Base-by-base conservation (phyloP, 1,140 invertebrate genomes). In the Chironomus striatipennis region DNA sequence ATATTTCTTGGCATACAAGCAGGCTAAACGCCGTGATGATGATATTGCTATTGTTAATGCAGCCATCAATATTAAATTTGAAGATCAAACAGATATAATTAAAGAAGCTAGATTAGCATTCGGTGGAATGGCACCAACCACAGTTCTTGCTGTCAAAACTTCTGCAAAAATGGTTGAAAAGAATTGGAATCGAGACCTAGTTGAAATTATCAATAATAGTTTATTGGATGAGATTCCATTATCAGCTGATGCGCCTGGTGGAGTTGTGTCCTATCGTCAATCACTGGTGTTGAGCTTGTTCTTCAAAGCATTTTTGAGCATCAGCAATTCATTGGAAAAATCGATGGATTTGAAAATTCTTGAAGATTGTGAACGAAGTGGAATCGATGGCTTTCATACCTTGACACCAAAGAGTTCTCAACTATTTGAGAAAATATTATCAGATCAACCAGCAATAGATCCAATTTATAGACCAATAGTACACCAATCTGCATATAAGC, bases 11-110 rank as follows among this genome's bases (percentile, higher is more conserved):
- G 93, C 93, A 12, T 97, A 93, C 79, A 98, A 98, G 82, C 96
- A 98, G 87, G 90, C 96, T 0, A 91, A 91, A 79, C 85, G 97
- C 75, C 85, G 92, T 77, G 96, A 98, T 77, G 95, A 98, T 82
- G 97, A 98, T 81, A 98, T 98, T 78, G 93, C 96, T 10, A 97
- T 98, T 77, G 96, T 97, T 0, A 98, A 96, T 80, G 89, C 91
- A 57, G 93, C 92, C 3, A 85, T 96, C 76, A 90, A 89, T 81
- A 85, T 93, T 7, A 81, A 79, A 47, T 89, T 93, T 74, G 78
- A 88, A 78, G 77, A 81, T 43, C 79, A 83, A 70, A 86, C 85
- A 10, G 81, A 84, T 76, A 81, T 85, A 0, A 86, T 97, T 15
- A 82, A 86, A 70, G 83, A 90, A 74, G 86, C 91, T n/a, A 83